phyloP scores from a whole-genome alignment of 2,797 vertebrate species.

The Smutsia gigantea region DNA sequence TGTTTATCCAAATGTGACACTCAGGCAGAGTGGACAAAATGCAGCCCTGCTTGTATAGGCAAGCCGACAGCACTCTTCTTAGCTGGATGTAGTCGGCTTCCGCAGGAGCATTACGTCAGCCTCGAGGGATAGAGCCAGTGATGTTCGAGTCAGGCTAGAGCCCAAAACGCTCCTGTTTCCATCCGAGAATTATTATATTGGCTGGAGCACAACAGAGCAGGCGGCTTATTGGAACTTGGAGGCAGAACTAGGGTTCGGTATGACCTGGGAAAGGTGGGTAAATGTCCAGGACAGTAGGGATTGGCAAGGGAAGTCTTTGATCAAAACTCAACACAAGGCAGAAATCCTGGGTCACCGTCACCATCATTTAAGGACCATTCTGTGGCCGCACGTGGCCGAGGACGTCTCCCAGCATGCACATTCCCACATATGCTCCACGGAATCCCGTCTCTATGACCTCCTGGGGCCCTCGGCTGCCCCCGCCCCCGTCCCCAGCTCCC shows the following conservation, averaged over 20 bases:
- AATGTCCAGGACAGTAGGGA: not conserved
- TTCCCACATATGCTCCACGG: not conserved
- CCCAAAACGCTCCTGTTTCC: not conserved
- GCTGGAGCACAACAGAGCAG: not conserved
- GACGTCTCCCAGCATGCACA: not conserved
- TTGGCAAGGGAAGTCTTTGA: not conserved
- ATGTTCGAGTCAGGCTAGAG: not conserved
- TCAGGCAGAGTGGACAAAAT: fast-evolving
- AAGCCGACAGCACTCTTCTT: fast-evolving
- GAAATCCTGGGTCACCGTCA: not conserved
- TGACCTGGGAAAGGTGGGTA: not conserved
- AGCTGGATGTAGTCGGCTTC: not conserved
- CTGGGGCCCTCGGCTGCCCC: not conserved
- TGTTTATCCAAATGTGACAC: fast-evolving
- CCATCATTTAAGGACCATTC: not conserved
- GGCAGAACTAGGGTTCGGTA: not conserved
- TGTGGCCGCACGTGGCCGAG: not conserved
- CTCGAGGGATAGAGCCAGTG: not conserved
- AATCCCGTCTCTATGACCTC: not conserved
- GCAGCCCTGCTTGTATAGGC: fast-evolving
- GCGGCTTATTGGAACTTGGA: not conserved
- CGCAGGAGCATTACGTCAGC: fast-evolving
- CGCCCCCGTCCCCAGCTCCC: not conserved
- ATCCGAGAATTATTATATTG: not conserved
- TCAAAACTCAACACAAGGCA: not conserved